Base-by-base conservation (phyloP, 1,140 invertebrate species). In the Macrotrachela quadricornifera region DNA sequence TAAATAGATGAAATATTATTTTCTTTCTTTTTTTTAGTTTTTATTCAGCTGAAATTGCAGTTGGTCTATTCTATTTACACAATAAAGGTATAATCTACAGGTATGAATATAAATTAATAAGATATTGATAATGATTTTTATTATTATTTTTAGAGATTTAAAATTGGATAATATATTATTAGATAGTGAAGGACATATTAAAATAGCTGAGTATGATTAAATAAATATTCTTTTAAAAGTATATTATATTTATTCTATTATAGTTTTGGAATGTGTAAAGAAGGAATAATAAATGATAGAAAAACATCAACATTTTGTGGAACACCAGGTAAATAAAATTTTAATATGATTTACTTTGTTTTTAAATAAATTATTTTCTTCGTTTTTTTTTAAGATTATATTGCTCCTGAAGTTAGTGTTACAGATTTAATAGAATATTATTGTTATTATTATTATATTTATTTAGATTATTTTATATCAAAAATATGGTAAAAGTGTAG, bases 271-370 rank as follows among this genome's bases (percentile, higher is more conserved):
- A 99, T 99, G 92, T 97, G 92, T 71, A 99, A 97, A 66, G 91
- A 96, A 68, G 83, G 83, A 1, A 95, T 96, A 46, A 38, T 64
- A 6, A 30, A 30, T 30, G 86, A 90, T 62, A 87, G 85, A 69
- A 94, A 85, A 10, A 96, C 92, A n/a, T 91, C 94, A 71, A 99
- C 92, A 42, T 97, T 97, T 69, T 99, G 92, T 70, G 92, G 92
- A 15, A 99, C 92, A 13, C 92, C 92, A 0, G 91, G n/a, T 46
- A 46, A 13, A 46, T 12, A 15, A 15, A 6, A 41, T 41, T 6
- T 41, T 6, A 41, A 41, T 13, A 13, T 41, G 2, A 41, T 6
- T 41, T 13, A 41, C 1, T 41, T 41, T 13, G 3, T 12, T 10
- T n/a, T 6, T 12, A 12, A 11, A 3, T 41, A 13, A 3, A 41